Conservation (phyloP, 2,797 vertebrate genomes). For the Myoxocephalus aenaeus region DNA sequence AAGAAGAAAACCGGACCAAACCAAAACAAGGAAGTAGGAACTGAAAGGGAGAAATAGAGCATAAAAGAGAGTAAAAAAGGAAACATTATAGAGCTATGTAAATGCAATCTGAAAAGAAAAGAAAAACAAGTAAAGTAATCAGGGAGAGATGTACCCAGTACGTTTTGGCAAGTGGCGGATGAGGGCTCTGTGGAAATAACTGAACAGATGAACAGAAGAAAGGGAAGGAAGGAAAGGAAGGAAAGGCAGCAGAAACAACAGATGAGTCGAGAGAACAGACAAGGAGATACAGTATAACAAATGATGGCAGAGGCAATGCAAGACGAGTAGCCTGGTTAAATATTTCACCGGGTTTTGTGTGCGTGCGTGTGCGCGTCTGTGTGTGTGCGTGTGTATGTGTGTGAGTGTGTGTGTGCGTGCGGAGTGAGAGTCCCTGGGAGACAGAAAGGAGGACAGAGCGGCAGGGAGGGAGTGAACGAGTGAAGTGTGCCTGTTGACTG, state of each 20-base stretch:
- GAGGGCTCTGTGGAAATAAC: conserved; percentile 61
- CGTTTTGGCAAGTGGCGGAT: conserved; percentile 51
- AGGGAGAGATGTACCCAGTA: conserved; percentile 27
- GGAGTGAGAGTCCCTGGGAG: conserved; percentile 51
- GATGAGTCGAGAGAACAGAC: conserved; percentile 75
- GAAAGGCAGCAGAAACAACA: conserved; percentile 76
- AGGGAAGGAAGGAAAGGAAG: conserved; percentile 58
- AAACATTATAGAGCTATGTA: conserved; percentile 5
- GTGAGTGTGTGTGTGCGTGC: conserved; percentile 22
- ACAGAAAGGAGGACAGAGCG: conserved; percentile 57
- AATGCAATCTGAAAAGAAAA: conserved; percentile 28
- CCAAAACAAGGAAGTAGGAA: conserved; percentile 15
- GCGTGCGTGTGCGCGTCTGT: conserved; percentile 57
- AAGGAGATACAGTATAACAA: conserved; percentile 67
- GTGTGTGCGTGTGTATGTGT: conserved; percentile 28
- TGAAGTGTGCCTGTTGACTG: conserved; percentile 79
- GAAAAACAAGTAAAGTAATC: conserved; percentile 45
- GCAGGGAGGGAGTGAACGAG: conserved; percentile 43
- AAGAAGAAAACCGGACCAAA: conserved; percentile 39
- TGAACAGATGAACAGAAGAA: conserved; percentile 77
- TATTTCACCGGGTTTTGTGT: conserved; percentile 76
- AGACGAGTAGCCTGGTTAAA: conserved; percentile 69
- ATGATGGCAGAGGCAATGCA: conserved; percentile 63
- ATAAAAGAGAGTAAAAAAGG: conserved; percentile 14
- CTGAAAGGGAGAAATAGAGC: conserved; percentile 33